Base-by-base conservation (phyloP, 2,797 vertebrate species). In the Decapterus maruadsi region DNA sequence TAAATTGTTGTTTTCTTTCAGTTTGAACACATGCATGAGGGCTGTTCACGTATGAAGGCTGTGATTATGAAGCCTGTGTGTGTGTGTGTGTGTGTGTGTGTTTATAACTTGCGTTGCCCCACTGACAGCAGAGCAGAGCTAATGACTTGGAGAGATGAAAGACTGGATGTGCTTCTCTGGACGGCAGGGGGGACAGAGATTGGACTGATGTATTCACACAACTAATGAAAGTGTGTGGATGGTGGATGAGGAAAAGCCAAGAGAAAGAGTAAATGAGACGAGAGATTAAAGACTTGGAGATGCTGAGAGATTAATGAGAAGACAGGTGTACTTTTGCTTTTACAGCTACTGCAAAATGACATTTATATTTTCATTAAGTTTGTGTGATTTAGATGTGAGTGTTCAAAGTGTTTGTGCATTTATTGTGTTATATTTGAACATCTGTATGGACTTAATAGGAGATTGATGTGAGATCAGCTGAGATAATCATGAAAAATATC, bases 101-200 rank as follows among this genome's bases (percentile, higher is more conserved):
- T 34, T 51, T 22, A 11, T 57, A 56, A 19, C 26, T 19, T 13
- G 17, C 45, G 26, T 6, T 31, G 51, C 19, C 16, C 57, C 19
- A 53, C 14, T 43, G 11, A 46, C 16, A 6, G 45, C 67, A 42
- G 46, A 58, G 31, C 62, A 38, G 62, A 61, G 48, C 13, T 71
- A 68, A 68, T 72, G 65, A 68, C 46, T 56, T 22, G 42, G 29
- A 54, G 42, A 66, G 54, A 75, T 60, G 55, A 53, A 70, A 60
- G 42, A 38, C 6, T 13, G 20, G 65, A 4, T 42, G 42, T 72
- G 61, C 17, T 17, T 54, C 55, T 45, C 6, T 22, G 46, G 59
- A 60, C 40, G 31, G n/a, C 29, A 17, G n/a, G 60, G n/a, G 38
- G 16, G 42, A 34, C 54, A 20, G 34, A 31, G 34, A 82, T 72